phyloP scores from a whole-genome alignment of 2,797 vertebrate species.

The Selene dorsalis region DNA sequence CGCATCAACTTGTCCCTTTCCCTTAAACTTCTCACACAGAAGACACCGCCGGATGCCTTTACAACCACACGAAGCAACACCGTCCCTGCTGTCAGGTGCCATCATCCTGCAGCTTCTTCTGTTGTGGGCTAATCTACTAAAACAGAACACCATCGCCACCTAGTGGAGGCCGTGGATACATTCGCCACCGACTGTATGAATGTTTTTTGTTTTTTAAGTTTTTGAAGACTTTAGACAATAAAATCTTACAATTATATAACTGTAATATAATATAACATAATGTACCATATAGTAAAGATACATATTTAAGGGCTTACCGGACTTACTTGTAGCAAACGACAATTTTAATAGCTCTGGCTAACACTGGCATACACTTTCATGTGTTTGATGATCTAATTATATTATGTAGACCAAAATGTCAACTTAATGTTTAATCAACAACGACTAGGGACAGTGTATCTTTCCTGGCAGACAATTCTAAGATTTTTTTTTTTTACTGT shows the following conservation, averaged over 20 bases:
- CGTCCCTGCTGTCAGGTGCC: conserved; percentile 19
- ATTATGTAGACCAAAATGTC: too few relatives aligned
- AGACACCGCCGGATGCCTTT: conserved; percentile 77
- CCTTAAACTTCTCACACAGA: conserved; percentile 51
- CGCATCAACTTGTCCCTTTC: background rate
- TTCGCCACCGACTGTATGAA: background rate
- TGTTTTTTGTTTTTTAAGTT: too few relatives aligned
- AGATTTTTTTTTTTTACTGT: too few relatives aligned
- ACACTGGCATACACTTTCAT: too few relatives aligned
- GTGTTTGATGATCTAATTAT: too few relatives aligned
- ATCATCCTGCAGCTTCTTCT: conserved; percentile 15
- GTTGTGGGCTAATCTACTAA: background rate
- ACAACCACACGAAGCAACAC: conserved; percentile 46
- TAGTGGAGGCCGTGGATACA: background rate
- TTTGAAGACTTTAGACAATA: background rate
- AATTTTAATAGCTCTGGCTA: too few relatives aligned
- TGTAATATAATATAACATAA: too few relatives aligned
- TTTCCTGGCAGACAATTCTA: conserved; percentile 34
- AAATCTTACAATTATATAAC: background rate
- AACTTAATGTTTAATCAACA: too few relatives aligned
- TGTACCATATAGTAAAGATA: background rate
- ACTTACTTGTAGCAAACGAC: background rate
- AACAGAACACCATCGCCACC: conserved; percentile 5
- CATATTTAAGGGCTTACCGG: background rate
- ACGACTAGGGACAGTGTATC: too few relatives aligned